These are phyloP conservation scores for Drosophila maculinotata DNA, from an alignment of 2,888 invertebrate species.

Conservation along the genomic window DNA sequence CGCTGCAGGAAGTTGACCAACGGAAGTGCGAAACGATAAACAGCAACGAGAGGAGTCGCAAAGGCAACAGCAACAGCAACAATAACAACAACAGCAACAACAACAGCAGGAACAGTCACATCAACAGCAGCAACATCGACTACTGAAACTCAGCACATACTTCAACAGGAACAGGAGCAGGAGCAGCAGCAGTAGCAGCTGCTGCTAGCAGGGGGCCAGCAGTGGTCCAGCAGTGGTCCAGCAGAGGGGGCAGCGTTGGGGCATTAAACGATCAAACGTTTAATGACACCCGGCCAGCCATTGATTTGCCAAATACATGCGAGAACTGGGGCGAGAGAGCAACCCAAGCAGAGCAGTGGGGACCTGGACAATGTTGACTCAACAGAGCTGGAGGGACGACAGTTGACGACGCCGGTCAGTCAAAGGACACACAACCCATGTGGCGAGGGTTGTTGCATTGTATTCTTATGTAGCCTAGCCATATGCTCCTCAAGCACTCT, in stretches of 20 bases:
- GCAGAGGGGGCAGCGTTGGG: slow-evolving; percentile 11
- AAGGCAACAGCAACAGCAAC: slow-evolving; percentile 29
- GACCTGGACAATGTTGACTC: slow-evolving; percentile 59
- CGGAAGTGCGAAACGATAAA: slow-evolving; percentile 80
- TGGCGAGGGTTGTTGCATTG: slow-evolving; percentile 35
- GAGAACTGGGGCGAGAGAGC: slow-evolving; percentile 27
- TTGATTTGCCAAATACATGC: slow-evolving; percentile 79
- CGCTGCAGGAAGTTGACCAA: slow-evolving; percentile 79
- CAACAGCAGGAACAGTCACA: not conserved
- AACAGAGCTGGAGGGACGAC: slow-evolving; percentile 72
- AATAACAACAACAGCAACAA: slow-evolving; percentile 17
- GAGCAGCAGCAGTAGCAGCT: slow-evolving; percentile 37
- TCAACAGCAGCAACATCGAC: slow-evolving; percentile 6
- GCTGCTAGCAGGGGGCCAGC: slow-evolving; percentile 32
- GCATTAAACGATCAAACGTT: slow-evolving; percentile 79
- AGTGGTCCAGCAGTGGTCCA: no score
- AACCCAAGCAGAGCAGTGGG: slow-evolving; percentile 9
- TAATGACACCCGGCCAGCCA: slow-evolving; percentile 79
- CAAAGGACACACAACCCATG: slow-evolving; percentile 48
- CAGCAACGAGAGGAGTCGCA: slow-evolving; percentile 57
- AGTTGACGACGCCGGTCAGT: slow-evolving; percentile 62
- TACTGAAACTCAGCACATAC: slow-evolving; percentile 49
- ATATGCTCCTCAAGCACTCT: not conserved
- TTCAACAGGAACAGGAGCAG: slow-evolving; percentile 33
- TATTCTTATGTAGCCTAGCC: not conserved